Conservation (phyloP, 2,113 vertebrate species). For the Ictalurus furcatus region DNA sequence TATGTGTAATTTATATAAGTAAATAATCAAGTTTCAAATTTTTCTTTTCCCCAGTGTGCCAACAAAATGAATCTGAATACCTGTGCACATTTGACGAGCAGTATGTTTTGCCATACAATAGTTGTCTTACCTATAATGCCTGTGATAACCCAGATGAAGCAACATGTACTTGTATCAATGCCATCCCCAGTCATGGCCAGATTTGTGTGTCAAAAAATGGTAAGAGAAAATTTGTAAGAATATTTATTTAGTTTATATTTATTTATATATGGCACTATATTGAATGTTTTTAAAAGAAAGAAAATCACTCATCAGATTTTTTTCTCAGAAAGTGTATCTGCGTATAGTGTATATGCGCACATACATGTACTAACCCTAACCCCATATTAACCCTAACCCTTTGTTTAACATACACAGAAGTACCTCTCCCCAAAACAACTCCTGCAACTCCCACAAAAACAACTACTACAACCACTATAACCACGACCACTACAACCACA, state of each 20-base stretch:
- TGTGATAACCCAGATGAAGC: constrained; percentile 27
- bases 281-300: too few relatives aligned
- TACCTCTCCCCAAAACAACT: background rate
- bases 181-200: constrained; percentile 27
- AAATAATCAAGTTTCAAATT: too few relatives aligned
- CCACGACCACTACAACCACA: background rate
- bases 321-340: too few relatives aligned
- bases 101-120: constrained; percentile 38
- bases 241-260: too few relatives aligned
- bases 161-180: constrained; percentile 37
- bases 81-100: constrained; percentile 52
- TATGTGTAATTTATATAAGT: too few relatives aligned
- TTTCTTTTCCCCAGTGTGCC: constrained; percentile 46
- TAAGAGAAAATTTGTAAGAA: constrained; percentile 1
- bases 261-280: too few relatives aligned
- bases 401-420: too few relatives aligned
- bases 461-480: background rate
- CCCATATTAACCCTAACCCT: too few relatives aligned
- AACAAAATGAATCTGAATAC: constrained; percentile 3
- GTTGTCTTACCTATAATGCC: constrained; percentile 32
- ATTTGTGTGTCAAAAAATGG: constrained; percentile 40
- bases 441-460: background rate
- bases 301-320: too few relatives aligned
- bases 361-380: too few relatives aligned
- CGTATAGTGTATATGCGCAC: too few relatives aligned